phyloP scores from a whole-genome alignment of 2,113 vertebrate species.

The Rhynchomys soricoides region DNA sequence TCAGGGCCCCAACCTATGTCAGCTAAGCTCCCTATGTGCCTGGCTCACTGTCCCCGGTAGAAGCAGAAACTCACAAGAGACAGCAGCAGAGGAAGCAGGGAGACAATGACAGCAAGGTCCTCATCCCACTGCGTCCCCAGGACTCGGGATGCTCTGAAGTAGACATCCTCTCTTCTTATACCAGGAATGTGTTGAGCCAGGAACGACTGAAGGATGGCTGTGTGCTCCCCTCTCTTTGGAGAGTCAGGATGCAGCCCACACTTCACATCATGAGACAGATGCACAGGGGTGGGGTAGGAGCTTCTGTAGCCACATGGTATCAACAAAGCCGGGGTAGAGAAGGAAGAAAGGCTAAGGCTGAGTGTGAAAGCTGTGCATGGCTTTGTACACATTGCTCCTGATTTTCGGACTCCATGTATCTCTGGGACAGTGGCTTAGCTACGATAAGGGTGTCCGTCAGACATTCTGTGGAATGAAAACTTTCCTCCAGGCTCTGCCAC shows the following conservation, averaged over 20 bases:
- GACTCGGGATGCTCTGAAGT: neutral
- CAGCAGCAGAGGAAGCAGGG: neutral
- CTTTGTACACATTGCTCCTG: neutral
- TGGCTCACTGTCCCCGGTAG: neutral
- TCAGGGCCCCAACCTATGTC: neutral
- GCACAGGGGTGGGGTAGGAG: neutral
- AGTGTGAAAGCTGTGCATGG: rapidly evolving
- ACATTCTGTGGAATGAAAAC: neutral
- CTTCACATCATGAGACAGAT: neutral
- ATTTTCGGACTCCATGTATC: neutral
- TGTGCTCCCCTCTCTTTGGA: neutral
- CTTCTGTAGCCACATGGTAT: neutral
- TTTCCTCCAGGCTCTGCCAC: neutral
- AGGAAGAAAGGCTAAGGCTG: neutral
- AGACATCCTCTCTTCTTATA: neutral
- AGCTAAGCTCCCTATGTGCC: neutral
- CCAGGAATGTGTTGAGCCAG: neutral
- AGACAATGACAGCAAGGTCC: neutral
- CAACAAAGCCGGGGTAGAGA: neutral
- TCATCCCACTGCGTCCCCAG: neutral
- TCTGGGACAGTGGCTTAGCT: neutral
- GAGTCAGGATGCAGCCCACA: neutral
- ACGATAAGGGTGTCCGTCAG: neutral
- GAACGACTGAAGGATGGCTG: neutral
- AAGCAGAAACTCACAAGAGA: neutral